Conservation (phyloP, 2,888 invertebrate genomes). For the Cistogaster globosa region DNA sequence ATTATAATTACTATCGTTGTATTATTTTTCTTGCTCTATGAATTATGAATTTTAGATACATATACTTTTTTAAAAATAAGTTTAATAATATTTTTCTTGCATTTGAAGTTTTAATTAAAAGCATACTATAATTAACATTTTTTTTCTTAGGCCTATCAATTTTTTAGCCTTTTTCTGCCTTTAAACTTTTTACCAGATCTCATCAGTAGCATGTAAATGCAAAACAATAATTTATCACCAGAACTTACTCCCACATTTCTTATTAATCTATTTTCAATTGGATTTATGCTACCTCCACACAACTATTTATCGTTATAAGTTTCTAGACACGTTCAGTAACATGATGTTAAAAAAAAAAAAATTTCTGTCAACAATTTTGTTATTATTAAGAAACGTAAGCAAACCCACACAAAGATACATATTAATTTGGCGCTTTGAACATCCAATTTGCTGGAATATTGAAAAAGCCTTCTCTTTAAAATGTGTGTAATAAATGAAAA, state of each 20-base stretch:
- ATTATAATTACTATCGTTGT: no score
- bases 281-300: slow-evolving; percentile 27
- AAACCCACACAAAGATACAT: slow-evolving; percentile 27
- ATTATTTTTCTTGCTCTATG: no score
- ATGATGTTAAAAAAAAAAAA: slow-evolving; percentile 25
- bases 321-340: neutral
- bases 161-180: no score
- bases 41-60: no score
- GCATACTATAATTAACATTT: no score
- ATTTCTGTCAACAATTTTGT: slow-evolving; percentile 13
- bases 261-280: slow-evolving; percentile 15
- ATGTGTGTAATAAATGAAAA: neutral
- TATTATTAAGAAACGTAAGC: neutral
- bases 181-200: neutral
- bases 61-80: no score
- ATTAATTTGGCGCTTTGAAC: slow-evolving; percentile 6
- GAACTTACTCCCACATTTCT: slow-evolving; percentile 9
- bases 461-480: no score
- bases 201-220: neutral
- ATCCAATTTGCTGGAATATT: slow-evolving; percentile 13
- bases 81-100: no score
- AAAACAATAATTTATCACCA: neutral
- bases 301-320: slow-evolving; percentile 1
- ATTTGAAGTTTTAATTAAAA: no score
- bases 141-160: no score